Evolutionary conservation across 2,113 vertebrate species (phyloP).

Genomic region (Alexandromys fortis): DNA sequence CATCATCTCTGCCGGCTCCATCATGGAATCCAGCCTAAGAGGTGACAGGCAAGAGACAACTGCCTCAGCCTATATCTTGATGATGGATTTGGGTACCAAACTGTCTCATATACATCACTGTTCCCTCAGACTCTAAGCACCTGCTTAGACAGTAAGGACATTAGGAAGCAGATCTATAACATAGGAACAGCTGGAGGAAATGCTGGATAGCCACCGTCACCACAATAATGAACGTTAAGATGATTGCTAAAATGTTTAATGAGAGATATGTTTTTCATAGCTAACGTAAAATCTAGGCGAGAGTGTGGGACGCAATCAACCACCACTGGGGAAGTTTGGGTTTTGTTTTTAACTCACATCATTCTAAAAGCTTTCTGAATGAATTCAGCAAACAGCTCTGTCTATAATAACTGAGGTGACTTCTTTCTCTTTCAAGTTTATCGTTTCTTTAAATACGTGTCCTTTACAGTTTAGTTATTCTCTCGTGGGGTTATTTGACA

Average conservation of each 20-base stretch:
- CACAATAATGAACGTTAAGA: neutral
- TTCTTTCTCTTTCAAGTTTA: neutral
- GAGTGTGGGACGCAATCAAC: neutral
- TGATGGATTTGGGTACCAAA: neutral
- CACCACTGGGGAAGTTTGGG: neutral
- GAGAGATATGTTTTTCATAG: neutral
- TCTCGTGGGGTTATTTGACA: conserved; percentile 19
- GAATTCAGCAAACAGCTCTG: neutral
- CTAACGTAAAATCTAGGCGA: neutral
- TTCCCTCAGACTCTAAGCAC: too few relatives aligned
- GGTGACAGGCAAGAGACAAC: neutral
- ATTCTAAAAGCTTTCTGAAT: conserved; percentile 28
- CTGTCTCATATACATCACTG: rapidly evolving
- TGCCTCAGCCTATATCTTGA: neutral
- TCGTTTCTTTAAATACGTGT: conserved; percentile 2
- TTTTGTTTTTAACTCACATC: neutral
- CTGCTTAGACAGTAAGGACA: neutral
- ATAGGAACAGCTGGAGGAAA: neutral
- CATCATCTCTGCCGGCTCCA: neutral
- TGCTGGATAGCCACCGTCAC: neutral
- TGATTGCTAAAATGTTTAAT: neutral
- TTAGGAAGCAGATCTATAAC: neutral
- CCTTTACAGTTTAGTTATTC: conserved; percentile 25
- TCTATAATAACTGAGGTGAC: neutral
- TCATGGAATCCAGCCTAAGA: rapidly evolving